Base-by-base conservation (phyloP, 2,113 vertebrate genomes). In the Prietella phreatophila region DNA sequence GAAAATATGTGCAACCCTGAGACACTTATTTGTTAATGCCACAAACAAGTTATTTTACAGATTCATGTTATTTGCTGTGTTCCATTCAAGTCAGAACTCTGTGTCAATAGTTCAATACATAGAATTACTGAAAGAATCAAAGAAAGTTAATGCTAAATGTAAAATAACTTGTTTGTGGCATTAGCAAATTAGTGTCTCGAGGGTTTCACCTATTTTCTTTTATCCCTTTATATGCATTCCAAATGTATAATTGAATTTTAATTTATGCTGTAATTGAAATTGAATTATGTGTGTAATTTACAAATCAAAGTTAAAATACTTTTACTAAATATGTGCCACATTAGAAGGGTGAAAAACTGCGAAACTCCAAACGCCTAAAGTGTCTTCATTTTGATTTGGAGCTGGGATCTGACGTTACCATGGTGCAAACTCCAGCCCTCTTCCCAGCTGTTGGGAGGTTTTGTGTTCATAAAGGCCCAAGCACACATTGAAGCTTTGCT, bases 371-470 rank as follows among this genome's bases (percentile, higher is more conserved):
- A 92, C 42, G 90, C 92, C 91, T 91, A 94, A 95, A 96, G 96
- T 96, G 95, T 97, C 96, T 97, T 97, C 95, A 97, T 97, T 97
- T 97, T 96, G 95, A 95, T 95, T 97, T 94, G 96, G 97, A 97
- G 96, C 97, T 96, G 96, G 96, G 96, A 95, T 96, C 95, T 97
- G 95, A 95, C 94, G 96, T 99, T 97, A 96, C 98, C 96, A 97
- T 98, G 97, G 97, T 95, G 95, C 95, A 95, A 96, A 96, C 96
- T 96, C 95, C 95, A 93, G 95, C 95, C 96, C 96, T 96, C 96
- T 95, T 96, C 96, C 96, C 97, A 97, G 97, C 97, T 98, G 97
- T 98, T 99, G 96, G 93, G 90, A 96, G 97, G 96, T 96, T 97
- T 97, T 89, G 93, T 90, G 93, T 93, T 92, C 93, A 90, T 93